These are phyloP conservation scores for Troides helena DNA, from an alignment of 2,888 invertebrate species.

Conservation along the genomic window DNA sequence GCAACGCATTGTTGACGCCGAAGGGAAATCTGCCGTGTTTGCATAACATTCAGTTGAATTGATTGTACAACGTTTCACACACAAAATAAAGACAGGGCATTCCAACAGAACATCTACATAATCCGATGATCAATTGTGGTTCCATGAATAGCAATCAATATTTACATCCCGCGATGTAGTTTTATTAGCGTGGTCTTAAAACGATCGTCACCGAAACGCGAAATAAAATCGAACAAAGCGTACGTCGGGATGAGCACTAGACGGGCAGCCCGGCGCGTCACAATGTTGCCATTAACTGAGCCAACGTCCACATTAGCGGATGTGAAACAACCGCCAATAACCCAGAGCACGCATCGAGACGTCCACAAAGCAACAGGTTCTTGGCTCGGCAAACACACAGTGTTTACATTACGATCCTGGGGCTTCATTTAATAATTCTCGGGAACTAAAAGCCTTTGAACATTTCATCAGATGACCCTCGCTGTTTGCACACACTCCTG, in stretches of 20 bases:
- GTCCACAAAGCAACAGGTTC: conserved; percentile 78
- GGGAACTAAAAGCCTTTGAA: conserved; percentile 81
- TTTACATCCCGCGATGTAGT: conserved; percentile 33
- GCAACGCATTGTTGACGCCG: conserved; percentile 66
- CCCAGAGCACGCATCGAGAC: conserved; percentile 71
- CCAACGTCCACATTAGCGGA: conserved; percentile 74
- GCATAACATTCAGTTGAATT: conserved; percentile 57
- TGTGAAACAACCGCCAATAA: conserved; percentile 79
- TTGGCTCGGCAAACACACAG: conserved; percentile 69
- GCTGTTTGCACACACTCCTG: conserved; percentile 78
- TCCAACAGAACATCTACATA: conserved; percentile 21
- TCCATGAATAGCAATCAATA: conserved; percentile 21
- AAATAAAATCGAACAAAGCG: conserved; percentile 46
- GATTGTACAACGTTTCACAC: conserved; percentile 50
- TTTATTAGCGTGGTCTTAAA: conserved; percentile 38
- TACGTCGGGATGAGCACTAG: background rate
- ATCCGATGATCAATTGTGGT: conserved; percentile 24
- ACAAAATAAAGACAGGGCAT: conserved; percentile 21
- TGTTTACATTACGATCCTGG: conserved; percentile 80
- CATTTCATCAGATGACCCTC: conserved; percentile 81
- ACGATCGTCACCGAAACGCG: conserved; percentile 36
- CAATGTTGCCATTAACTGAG: conserved; percentile 71
- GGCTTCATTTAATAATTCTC: conserved; percentile 80
- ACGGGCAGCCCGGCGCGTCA: conserved; percentile 42
- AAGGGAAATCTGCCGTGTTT: conserved; percentile 71